Base-by-base conservation (phyloP, 2,888 invertebrate species). In the Alloplasta piceator region DNA sequence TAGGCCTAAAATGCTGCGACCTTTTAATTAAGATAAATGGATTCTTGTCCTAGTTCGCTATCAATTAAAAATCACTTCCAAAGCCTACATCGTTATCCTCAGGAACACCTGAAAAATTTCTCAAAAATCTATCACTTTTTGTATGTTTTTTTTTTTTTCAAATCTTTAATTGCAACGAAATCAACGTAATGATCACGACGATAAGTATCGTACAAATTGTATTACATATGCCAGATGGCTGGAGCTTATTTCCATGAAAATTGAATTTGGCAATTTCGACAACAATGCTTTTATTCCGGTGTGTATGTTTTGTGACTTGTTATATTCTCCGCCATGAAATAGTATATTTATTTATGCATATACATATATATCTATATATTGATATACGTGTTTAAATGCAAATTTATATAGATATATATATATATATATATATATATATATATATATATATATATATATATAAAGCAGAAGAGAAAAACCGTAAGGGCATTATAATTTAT, bases 401-500 rank as follows among this genome's bases (percentile, higher is more conserved):
- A 91, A 91, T 91, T 89, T 87, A 85, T 86, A 85, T 89, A 38
- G 9, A 50, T 50, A 50, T 66, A 46, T 64, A 58, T 50, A 56
- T 39, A 36, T 63, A 38, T 39, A 61, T 67, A 12, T 9, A 41
- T n/a, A n/a, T n/a, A 46, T 64, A 58, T 50, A 56, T 39, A 36
- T 63, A 38, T 39, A 61, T 67, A 12, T 9, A 41, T 6, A 43
- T 10, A 43, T 9, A 12, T 43, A 58, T 46, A 5, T 38, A 9
- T n/a, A 7, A 81, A 78, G 76, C 80, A 80, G 77, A 74, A 84
- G 80, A 83, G 89, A 90, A 90, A 90, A 89, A 90, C 90, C 90
- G 91, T 91, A 91, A 90, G 90, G 90, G 91, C 91, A 90, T 91
- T 91, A 91, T 90, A 91, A 91, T 91, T 91, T 91, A 91, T 91